These are phyloP conservation scores for Muscicapa comitata DNA, from an alignment of 2,797 vertebrate species.

Conservation along the genomic window DNA sequence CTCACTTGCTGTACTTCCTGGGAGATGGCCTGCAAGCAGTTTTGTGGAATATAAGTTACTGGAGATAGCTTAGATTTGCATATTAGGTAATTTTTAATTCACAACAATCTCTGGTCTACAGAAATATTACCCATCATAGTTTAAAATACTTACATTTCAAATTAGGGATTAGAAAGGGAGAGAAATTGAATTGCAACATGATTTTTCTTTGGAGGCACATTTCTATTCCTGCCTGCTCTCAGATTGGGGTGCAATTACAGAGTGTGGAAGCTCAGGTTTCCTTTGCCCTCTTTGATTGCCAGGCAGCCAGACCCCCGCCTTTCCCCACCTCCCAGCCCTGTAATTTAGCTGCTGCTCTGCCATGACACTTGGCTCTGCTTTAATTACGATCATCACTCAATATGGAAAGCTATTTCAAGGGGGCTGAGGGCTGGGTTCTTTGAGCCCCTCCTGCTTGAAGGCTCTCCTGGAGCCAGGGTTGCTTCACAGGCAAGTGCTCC, in stretches of 20 bases:
- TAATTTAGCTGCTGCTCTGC: constrained; percentile 66
- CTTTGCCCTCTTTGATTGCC: constrained; percentile 41
- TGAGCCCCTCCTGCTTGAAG: not conserved
- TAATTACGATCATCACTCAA: constrained; percentile 66
- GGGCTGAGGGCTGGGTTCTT: not conserved
- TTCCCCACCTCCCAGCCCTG: constrained; percentile 56
- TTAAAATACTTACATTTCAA: not conserved
- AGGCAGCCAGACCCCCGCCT: constrained; percentile 31
- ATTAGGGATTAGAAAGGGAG: not conserved
- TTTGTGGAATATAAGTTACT: not conserved
- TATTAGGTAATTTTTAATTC: not conserved
- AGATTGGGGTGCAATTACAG: not conserved
- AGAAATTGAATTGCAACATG: not conserved
- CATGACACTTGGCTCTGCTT: constrained; percentile 31
- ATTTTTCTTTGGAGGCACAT: not conserved
- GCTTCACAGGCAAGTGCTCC: not conserved
- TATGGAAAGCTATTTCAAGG: constrained; percentile 43
- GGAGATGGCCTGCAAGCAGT: not conserved
- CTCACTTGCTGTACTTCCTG: not conserved
- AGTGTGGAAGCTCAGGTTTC: not conserved
- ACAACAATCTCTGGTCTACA: not conserved
- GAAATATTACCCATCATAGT: not conserved
- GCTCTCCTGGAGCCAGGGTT: not conserved
- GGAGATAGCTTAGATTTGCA: not conserved
- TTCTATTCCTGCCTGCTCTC: not conserved